Conservation (phyloP, 2,113 vertebrate species). For the Neogale vison region DNA sequence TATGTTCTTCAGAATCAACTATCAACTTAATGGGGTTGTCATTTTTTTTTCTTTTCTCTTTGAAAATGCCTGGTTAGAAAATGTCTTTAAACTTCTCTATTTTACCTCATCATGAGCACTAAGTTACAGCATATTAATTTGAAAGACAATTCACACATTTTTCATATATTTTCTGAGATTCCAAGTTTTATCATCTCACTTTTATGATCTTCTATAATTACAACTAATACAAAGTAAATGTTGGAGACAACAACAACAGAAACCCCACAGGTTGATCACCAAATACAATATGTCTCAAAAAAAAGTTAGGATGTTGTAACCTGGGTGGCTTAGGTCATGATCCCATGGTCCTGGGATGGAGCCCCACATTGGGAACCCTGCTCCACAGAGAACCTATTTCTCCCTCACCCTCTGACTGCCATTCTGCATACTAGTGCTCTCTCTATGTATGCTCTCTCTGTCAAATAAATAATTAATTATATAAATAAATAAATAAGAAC, state of each 20-base stretch:
- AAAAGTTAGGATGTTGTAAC: slow-evolving; percentile 8
- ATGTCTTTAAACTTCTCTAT: background rate
- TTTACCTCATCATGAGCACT: background rate
- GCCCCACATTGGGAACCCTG: too few species aligned
- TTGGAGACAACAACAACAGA: background rate
- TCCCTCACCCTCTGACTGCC: too few species aligned
- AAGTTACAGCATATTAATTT: background rate
- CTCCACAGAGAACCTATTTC: too few species aligned
- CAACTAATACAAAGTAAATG: background rate
- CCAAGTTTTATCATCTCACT: slow-evolving; percentile 49
- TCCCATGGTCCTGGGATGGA: too few species aligned
- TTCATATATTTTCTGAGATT: background rate
- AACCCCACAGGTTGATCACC: background rate
- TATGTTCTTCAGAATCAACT: background rate
- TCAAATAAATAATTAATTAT: too few species aligned
- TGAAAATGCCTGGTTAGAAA: background rate
- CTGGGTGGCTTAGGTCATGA: too few species aligned
- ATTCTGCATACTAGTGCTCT: too few species aligned
- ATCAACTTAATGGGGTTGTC: background rate
- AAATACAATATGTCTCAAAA: slow-evolving; percentile 32
- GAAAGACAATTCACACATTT: fast-evolving
- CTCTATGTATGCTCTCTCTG: too few species aligned
- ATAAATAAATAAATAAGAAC: too few species aligned
- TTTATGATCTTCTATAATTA: slow-evolving; percentile 25
- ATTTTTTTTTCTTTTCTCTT: background rate